Evolutionary conservation across 2,888 invertebrate species (phyloP), one percentile per base, ranked within the genome.

Genomic region (Tetragonisca angustula): DNA sequence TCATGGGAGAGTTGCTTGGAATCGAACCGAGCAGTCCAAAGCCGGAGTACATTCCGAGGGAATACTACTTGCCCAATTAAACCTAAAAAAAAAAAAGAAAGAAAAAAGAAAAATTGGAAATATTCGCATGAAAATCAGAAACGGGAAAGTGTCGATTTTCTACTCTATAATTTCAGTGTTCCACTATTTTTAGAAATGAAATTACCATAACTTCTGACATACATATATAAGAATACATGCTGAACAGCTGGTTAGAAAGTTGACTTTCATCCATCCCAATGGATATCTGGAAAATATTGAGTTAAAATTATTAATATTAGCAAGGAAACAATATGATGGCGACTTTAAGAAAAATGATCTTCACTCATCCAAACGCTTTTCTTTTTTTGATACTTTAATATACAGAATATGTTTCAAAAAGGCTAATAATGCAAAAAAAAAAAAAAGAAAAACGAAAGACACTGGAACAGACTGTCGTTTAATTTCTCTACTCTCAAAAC

Each of bases 1-100:
- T 99, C 95, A 99, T 99, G 99, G 97, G 98, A 50, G 99, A 99
- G 92, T 95, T 99, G 11, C 95, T 98, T 21, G 94, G 94, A 61
- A 94, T 94, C 50, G 94, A 94, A 77, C 87, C 94, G 0, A 91
- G 89, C 76, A 94, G 92, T 83, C 92, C 94, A 5, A 94, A 94
- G 69, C 91, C 91, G 19, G 94, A 94, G 24, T 94, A 94, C 77
- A 93, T 94, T 72, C 93, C 94, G 4, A 92, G 94, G 32, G 94
- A 94, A 59, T 94, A 94, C 86, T 94, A 94, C 76, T 89, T 94
- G 76, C 93, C 93, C 21, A 94, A 93, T 85, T 94, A 80, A 92
- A 64, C n/a, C 6, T 52, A 2, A 3, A 17, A 62, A 24, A 52
- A 17, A 62, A 24, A 43, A 36, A 32, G 32, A 36, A 1, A 5